A percentile compares a stretch with the other conserved stretches of the same genome.
Evolutionary conservation across 1,140 invertebrate genomes (phyloP).

Genomic region (Copidosoma floridanum): DNA sequence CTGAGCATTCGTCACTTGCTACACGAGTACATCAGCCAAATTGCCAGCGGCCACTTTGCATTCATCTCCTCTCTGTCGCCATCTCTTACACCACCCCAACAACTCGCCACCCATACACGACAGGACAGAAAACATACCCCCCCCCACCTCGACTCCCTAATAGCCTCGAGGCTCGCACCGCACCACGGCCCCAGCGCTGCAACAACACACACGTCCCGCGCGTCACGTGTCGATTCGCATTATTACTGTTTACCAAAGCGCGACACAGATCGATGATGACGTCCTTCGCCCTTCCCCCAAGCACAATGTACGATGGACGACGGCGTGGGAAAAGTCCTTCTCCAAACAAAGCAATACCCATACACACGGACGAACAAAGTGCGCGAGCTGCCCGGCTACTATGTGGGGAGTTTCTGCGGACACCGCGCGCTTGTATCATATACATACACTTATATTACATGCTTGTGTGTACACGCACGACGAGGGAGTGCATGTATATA

Average conservation of each 20-base stretch:
- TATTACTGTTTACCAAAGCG: slow-evolving; percentile 56
- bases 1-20: too few relatives aligned
- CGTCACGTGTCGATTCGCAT: slow-evolving; percentile 56
- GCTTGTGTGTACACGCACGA: not conserved
- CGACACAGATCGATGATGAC: slow-evolving; percentile 21
- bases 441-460: slow-evolving; percentile 22
- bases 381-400: slow-evolving; percentile 26
- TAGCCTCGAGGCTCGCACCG: too few relatives aligned
- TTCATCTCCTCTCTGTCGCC: too few relatives aligned
- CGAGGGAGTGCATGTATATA: too few relatives aligned
- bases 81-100: not conserved
- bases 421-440: too few relatives aligned
- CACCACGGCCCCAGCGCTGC: not conserved
- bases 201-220: too few relatives aligned
- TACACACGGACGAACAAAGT: slow-evolving; percentile 23
- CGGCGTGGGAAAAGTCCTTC: slow-evolving; percentile 53
- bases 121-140: too few relatives aligned
- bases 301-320: too few relatives aligned
- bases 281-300: slow-evolving; percentile 1
- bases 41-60: too few relatives aligned
- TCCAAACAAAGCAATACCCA: slow-evolving; percentile 25
- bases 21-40: too few relatives aligned
- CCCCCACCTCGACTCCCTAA: not conserved
- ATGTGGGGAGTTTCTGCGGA: slow-evolving; percentile 27
- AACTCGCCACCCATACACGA: not conserved